phyloP scores from a whole-genome alignment of 1,140 invertebrate species.

The Drosophila lacertosa region DNA sequence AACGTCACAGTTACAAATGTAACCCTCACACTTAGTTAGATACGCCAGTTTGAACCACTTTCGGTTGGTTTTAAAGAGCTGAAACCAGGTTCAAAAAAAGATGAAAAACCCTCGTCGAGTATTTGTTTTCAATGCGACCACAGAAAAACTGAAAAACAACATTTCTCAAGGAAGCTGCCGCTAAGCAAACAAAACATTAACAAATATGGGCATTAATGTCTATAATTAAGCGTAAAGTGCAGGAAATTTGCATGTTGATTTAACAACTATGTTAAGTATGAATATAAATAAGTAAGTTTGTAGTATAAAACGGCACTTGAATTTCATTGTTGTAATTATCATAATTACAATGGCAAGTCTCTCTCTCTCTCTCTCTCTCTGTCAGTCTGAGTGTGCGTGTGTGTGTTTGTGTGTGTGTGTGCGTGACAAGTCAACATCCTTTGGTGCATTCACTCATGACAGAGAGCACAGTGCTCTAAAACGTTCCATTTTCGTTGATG shows the following conservation, averaged over 20 bases:
- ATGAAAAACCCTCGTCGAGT: slow-evolving; percentile 3
- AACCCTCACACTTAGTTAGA: slow-evolving; percentile 68
- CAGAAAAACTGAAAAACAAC: slow-evolving; percentile 25
- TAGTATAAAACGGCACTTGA: slow-evolving; percentile 24
- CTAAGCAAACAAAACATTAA: slow-evolving; percentile 48
- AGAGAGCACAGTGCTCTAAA: slow-evolving; percentile 55
- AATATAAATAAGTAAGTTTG: slow-evolving; percentile 3
- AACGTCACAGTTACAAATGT: slow-evolving; percentile 31
- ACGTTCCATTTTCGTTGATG: slow-evolving; percentile 76
- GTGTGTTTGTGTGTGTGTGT: slow-evolving; percentile 19
- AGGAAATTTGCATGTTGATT: slow-evolving; percentile 4
- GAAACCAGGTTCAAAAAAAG: slow-evolving; percentile 47
- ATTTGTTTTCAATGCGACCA: slow-evolving; percentile 48
- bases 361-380: slow-evolving; percentile 1
- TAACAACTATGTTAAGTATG: slow-evolving; percentile 4
- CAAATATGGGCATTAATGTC: slow-evolving; percentile 25
- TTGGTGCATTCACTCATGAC: slow-evolving; percentile 65
- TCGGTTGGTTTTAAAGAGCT: slow-evolving; percentile 72
- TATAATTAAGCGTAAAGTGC: slow-evolving; percentile 21
- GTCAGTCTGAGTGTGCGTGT: neutral
- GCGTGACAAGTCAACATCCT: slow-evolving; percentile 69
- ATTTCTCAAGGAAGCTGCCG: slow-evolving; percentile 47
- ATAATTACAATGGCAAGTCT: slow-evolving; percentile 34
- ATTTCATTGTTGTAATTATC: slow-evolving; percentile 49
- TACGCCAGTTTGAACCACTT: slow-evolving; percentile 73